These are phyloP conservation scores for Mus caroli DNA, from an alignment of 2,797 vertebrate genomes.

Conservation along the genomic window DNA sequence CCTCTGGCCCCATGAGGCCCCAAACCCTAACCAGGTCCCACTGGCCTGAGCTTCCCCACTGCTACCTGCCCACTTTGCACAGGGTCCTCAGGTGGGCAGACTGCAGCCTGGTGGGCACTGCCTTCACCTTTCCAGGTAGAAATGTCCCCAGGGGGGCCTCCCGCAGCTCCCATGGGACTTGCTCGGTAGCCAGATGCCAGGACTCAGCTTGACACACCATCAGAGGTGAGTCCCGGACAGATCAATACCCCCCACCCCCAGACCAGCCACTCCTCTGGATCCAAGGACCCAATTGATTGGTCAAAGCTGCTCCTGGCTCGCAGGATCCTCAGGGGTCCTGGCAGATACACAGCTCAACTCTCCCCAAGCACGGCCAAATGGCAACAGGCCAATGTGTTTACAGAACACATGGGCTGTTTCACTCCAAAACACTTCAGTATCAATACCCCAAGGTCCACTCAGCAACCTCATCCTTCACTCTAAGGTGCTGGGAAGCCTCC, in stretches of 20 bases:
- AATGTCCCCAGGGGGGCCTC: not conserved
- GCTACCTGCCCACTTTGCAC: not conserved
- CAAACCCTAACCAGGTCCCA: not conserved
- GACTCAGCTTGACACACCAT: not conserved
- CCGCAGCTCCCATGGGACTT: not conserved
- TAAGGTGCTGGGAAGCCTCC: not conserved
- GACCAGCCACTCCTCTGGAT: not conserved
- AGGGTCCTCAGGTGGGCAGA: not conserved
- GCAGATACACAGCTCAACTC: not conserved
- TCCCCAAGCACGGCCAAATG: not conserved
- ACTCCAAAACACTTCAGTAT: slow-evolving; percentile 33
- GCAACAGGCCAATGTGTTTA: slow-evolving; percentile 24
- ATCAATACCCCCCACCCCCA: not conserved
- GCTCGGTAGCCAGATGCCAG: not conserved
- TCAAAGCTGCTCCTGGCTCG: slow-evolving; percentile 2
- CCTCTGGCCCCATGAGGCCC: not conserved
- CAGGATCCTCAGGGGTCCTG: not conserved
- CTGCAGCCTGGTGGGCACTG: not conserved
- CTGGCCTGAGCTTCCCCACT: not conserved
- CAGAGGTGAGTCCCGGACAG: not conserved
- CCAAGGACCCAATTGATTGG: not conserved
- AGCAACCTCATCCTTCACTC: not conserved
- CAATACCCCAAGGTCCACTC: not conserved
- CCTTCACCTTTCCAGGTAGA: not conserved
- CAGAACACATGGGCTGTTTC: not conserved